A percentile compares a stretch with the other conserved stretches of the same genome.
phyloP scores from a whole-genome alignment of 2,113 vertebrate genomes.

The Phyllostomus hastatus region DNA sequence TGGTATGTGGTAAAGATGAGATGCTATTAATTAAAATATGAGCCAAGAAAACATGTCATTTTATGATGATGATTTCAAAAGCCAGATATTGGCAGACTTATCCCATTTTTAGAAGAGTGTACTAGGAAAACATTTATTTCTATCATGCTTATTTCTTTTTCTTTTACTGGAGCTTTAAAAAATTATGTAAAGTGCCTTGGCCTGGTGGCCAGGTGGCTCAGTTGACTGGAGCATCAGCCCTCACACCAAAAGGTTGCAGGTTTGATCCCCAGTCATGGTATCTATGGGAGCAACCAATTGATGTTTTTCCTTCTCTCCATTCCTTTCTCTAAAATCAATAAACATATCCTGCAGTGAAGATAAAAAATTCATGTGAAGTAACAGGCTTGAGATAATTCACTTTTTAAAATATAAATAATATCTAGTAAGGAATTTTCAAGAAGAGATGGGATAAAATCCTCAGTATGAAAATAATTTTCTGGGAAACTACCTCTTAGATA shows the following conservation, averaged over 20 bases:
- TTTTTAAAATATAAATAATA: background rate
- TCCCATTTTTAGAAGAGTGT: constrained; percentile 8
- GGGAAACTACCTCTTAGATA: background rate
- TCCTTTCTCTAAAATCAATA: too few relatives aligned
- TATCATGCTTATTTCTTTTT: constrained; percentile 39
- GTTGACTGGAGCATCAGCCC: too few relatives aligned
- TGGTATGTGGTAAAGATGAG: constrained; percentile 42
- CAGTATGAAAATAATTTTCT: background rate
- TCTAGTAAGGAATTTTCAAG: background rate
- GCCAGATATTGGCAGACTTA: constrained; percentile 48
- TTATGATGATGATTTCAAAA: constrained; percentile 58
- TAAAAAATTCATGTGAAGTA: background rate
- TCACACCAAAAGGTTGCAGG: too few relatives aligned
- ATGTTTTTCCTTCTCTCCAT: too few relatives aligned
- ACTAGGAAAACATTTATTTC: constrained; percentile 8
- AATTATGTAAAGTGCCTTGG: background rate
- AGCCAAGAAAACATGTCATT: constrained; percentile 55
- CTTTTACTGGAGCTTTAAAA: constrained; percentile 11
- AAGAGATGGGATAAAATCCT: background rate
- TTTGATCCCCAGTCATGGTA: too few relatives aligned
- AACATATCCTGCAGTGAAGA: too few relatives aligned
- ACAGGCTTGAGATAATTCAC: background rate
- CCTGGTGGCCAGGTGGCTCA: too few relatives aligned
- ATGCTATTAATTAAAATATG: constrained; percentile 64
- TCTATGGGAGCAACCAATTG: too few relatives aligned